Percentiles rank a stretch among this genome's conserved stretches.
phyloP scores from a whole-genome alignment of 2,113 vertebrate genomes.

The Nestor notabilis region DNA sequence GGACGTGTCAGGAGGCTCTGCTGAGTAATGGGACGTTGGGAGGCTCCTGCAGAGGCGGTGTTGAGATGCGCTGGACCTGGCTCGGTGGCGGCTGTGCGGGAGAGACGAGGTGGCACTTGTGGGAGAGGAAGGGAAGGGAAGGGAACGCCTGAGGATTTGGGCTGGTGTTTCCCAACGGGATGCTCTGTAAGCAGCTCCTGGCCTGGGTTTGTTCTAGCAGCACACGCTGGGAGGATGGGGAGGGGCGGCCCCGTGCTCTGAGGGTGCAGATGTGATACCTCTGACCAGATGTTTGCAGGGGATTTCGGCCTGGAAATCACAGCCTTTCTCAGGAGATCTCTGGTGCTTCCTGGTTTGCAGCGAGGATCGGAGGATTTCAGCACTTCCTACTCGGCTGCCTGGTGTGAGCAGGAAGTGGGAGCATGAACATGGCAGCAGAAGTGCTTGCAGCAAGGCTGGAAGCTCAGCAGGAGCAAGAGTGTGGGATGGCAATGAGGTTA shows the following conservation, averaged over 20 bases:
- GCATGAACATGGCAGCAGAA: background rate
- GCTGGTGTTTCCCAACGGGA: background rate
- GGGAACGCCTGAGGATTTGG: accelerated
- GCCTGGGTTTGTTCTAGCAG: background rate
- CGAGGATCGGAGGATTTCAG: background rate
- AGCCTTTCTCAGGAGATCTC: background rate
- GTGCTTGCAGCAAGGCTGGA: background rate
- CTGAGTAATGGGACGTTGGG: background rate
- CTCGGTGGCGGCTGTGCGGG: accelerated
- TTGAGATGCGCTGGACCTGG: background rate
- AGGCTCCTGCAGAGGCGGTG: background rate
- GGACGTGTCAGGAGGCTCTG: background rate
- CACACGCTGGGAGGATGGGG: background rate
- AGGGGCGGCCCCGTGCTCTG: background rate
- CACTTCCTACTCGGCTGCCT: constrained; percentile 19
- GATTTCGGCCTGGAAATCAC: background rate
- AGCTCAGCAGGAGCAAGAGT: accelerated
- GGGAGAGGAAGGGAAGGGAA: background rate
- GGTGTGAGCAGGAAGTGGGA: constrained; percentile 31
- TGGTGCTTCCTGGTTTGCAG: background rate
- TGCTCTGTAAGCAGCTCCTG: background rate
- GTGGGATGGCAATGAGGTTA: background rate
- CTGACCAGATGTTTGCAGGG: constrained; percentile 13
- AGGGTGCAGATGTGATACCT: background rate
- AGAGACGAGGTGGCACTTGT: accelerated